Conservation (phyloP, 2,888 invertebrate genomes). For the Drosophila lutescens region DNA sequence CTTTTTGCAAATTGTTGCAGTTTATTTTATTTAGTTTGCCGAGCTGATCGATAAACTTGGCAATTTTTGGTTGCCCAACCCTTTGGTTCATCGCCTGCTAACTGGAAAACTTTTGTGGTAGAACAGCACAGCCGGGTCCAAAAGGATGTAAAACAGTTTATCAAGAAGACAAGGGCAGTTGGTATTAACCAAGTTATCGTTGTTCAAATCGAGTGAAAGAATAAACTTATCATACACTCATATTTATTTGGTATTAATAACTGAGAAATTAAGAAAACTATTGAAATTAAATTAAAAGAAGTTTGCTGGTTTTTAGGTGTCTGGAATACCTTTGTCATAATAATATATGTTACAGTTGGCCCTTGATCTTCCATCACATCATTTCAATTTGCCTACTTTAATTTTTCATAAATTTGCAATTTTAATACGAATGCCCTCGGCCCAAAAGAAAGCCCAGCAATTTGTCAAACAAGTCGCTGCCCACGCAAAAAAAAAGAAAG, state of each 20-base stretch:
- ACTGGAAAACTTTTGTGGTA: constrained; percentile 55
- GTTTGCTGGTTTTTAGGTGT: too few relatives aligned
- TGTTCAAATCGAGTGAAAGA: background rate
- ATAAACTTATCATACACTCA: too few relatives aligned
- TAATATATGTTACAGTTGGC: background rate
- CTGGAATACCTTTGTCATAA: too few relatives aligned
- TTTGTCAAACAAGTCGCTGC: constrained; percentile 58
- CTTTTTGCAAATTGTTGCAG: constrained; percentile 67
- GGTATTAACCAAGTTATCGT: constrained; percentile 62
- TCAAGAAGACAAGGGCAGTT: constrained; percentile 2
- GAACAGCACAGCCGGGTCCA: background rate
- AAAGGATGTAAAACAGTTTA: constrained; percentile 17
- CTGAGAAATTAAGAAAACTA: background rate
- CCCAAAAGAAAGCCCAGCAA: constrained; percentile 52
- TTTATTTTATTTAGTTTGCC: constrained; percentile 47
- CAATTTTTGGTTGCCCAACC: constrained; percentile 50
- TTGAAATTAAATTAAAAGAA: background rate
- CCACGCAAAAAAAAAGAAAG: constrained; percentile 52
- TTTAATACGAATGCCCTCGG: constrained; percentile 16
- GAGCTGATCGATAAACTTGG: constrained; percentile 67
- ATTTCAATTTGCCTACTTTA: constrained; percentile 29
- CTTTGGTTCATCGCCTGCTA: constrained; percentile 53
- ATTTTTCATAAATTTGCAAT: constrained; percentile 39
- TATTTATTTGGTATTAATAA: too few relatives aligned
- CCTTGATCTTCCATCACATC: constrained; percentile 2